Conservation (phyloP, 92 coral and sea anemone genomes). For the Plumapathes pennacea region DNA sequence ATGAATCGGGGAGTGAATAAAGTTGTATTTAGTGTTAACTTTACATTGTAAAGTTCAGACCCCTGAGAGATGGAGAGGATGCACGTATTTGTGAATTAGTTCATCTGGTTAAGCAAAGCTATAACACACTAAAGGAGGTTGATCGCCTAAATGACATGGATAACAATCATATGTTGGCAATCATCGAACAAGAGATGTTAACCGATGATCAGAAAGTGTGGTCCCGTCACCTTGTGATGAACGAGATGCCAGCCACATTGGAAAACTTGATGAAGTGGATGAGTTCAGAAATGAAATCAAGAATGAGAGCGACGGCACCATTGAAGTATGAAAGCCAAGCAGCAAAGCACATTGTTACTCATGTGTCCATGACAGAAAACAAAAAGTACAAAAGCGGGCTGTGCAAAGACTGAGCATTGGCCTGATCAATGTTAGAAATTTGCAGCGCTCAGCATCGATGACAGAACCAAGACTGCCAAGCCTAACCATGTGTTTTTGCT, state of each 20-base stretch:
- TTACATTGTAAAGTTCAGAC: too few species aligned
- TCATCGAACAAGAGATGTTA: conserved; percentile 33
- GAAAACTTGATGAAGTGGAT: conserved; percentile 25
- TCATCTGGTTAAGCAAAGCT: conserved; percentile 28
- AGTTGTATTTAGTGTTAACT: conserved; percentile 5
- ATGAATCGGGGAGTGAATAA: conserved; percentile 14
- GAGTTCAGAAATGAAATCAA: conserved; percentile 7
- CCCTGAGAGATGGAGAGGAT: too few species aligned
- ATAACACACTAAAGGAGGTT: conserved; percentile 33
- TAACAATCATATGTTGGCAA: conserved; percentile 48
- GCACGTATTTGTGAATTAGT: too few species aligned
- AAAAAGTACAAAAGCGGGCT: conserved; percentile 50
- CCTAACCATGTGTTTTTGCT: conserved; percentile 58
- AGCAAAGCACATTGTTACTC: not conserved
- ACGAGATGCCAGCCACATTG: conserved; percentile 9
- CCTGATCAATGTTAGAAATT: conserved; percentile 63
- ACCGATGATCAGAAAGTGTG: conserved; percentile 37
- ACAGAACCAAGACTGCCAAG: conserved; percentile 37
- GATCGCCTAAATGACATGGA: conserved; percentile 43
- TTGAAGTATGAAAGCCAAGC: conserved; percentile 10
- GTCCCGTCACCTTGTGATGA: conserved; percentile 31
- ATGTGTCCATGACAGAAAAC: not conserved
- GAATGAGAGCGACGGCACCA: conserved; percentile 41
- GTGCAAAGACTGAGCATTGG: conserved; percentile 61
- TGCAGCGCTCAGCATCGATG: conserved; percentile 37